phyloP scores from a whole-genome alignment of 2,797 vertebrate species.

The Delichon dasypus region DNA sequence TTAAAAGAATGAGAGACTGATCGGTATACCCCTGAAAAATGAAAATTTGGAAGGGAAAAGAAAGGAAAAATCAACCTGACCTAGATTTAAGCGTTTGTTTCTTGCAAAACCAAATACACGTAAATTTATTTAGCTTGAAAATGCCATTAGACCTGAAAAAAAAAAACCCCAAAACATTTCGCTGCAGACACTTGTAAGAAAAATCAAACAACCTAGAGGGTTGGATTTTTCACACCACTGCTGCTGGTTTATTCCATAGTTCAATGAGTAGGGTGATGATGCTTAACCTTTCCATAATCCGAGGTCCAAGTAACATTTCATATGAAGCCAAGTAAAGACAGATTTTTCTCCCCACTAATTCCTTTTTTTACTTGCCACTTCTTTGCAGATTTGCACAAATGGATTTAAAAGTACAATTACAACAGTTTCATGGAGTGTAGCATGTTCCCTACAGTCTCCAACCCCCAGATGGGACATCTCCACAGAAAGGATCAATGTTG shows the following conservation, averaged over 20 bases:
- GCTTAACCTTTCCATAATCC: neutral
- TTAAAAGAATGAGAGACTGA: neutral
- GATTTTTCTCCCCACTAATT: neutral
- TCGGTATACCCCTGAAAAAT: neutral
- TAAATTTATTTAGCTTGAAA: conserved; percentile 4
- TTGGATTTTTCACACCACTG: conserved; percentile 13
- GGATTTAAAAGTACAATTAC: neutral
- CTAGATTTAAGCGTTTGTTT: neutral
- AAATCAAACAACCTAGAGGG: neutral
- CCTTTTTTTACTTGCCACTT: neutral
- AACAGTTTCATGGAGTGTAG: neutral
- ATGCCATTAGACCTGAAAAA: conserved; percentile 15
- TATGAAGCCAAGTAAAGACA: neutral
- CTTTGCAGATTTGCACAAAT: neutral
- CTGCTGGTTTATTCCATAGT: neutral
- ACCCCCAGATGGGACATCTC: neutral
- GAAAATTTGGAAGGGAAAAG: neutral
- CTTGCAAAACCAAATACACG: neutral
- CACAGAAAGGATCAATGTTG: neutral
- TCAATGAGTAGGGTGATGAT: neutral
- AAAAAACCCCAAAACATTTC: neutral
- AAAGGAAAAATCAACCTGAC: neutral
- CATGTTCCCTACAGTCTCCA: neutral
- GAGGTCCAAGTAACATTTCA: neutral
- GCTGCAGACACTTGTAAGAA: neutral